These are phyloP conservation scores for Gadus chalcogrammus DNA, from an alignment of 2,113 vertebrate genomes.

Conservation along the genomic window DNA sequence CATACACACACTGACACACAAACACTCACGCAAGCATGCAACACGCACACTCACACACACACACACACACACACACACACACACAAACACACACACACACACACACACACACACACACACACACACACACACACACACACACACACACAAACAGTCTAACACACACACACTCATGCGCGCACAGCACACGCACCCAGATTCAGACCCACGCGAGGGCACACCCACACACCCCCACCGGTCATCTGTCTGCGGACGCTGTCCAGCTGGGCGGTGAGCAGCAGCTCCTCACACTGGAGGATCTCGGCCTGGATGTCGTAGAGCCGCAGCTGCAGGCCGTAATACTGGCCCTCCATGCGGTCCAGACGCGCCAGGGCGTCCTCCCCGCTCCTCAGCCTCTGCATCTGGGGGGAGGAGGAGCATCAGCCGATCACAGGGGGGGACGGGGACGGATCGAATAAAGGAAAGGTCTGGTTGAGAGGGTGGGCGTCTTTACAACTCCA, in stretches of 20 bases:
- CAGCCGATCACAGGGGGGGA: background rate
- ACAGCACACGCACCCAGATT: too few species aligned
- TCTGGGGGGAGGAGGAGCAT: constrained; percentile 65
- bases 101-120: too few species aligned
- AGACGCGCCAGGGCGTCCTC: constrained; percentile 85
- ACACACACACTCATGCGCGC: too few species aligned
- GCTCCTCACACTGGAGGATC: constrained; percentile 94
- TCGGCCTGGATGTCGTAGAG: constrained; percentile 97
- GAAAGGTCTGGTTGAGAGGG: background rate
- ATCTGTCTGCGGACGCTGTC: constrained; percentile 93
- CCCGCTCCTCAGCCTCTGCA: constrained; percentile 90
- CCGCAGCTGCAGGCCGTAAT: constrained; percentile 93
- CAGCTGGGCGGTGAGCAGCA: constrained; percentile 90
- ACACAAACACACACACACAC: too few species aligned
- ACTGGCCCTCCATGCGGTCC: constrained; percentile 91
- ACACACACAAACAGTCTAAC: too few species aligned
- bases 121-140: too few species aligned
- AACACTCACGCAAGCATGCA: background rate
- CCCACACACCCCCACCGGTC: constrained; percentile 66
- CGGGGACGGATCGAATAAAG: background rate
- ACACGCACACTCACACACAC: background rate
- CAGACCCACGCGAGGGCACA: too few species aligned
- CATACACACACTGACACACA: background rate
- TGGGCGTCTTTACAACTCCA: too few species aligned
- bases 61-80: too few species aligned